Evolutionary conservation across 2,797 vertebrate species (phyloP), one percentile per base, ranked within the genome.

Genomic region (Chelonia mydas): DNA sequence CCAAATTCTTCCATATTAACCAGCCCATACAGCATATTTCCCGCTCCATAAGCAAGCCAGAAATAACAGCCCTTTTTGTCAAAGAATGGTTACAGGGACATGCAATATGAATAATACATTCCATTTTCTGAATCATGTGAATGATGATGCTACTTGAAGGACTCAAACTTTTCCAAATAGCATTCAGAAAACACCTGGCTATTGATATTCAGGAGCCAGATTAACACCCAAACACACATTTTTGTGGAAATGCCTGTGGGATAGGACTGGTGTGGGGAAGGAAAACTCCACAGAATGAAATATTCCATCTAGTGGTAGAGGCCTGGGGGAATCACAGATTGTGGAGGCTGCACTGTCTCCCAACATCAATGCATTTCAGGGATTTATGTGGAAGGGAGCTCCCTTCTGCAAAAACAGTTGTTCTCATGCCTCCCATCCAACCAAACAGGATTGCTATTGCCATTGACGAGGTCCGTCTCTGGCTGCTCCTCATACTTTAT

Each of bases 141-240:
- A 87, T 59, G 15, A 55, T 3, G 91, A 92, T 92, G 19, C 5
- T 6, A 45, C 59, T n/a, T 33, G 33, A 33, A 65, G 61, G 33
- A 41, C 11, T 45, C 3, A 76, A 77, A 0, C 21, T 16, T 23
- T 86, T 81, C 83, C 10, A 92, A 93, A 81, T 15, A 41, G 0
- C 23, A 19, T 11, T 37, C 16, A 45, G 3, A 25, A 76, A 90
- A 59, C 5, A 45, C 2, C 4, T 54, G 59, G n/a, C 6, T 23
- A 59, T 1, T 10, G 37, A 13, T 6, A 23, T 11, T 1, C 17
- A 28, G 6, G 31, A 4, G 2, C 7, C 31, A 31, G 12, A 7
- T 1, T 81, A 25, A 72, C n/a, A 4, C 21, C 21, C 51, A 82
- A 28, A 41, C 19, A 51, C 9, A 31, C 55, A 92, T 41, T 33